These are phyloP conservation scores for Brachypodius melanocephalos DNA, from an alignment of 2,113 vertebrate species.

Conservation along the genomic window DNA sequence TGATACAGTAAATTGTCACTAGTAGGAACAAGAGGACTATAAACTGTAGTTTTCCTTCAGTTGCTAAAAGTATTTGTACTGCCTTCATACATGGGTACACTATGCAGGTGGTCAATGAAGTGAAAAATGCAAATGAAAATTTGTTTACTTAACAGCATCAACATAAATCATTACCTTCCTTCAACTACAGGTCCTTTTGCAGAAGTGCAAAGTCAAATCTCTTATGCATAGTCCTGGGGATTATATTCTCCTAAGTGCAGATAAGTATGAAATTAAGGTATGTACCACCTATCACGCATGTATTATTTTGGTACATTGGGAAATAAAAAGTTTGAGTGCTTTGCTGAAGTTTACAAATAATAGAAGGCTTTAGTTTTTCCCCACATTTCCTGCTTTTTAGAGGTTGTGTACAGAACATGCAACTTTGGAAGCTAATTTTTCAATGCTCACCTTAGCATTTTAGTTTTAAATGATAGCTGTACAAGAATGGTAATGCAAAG, in stretches of 20 bases:
- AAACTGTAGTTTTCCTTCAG: background rate
- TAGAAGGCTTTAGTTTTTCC: background rate
- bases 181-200: slow-evolving; percentile 86
- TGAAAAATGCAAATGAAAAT: background rate
- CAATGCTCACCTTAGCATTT: background rate
- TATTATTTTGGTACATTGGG: background rate
- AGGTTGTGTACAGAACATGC: background rate
- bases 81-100: background rate
- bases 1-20: background rate
- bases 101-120: background rate
- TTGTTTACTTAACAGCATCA: background rate
- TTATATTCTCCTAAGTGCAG: slow-evolving; percentile 92
- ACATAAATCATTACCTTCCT: background rate
- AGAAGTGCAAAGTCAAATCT: slow-evolving; percentile 94
- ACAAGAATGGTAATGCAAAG: background rate
- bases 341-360: background rate
- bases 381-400: background rate
- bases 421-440: background rate
- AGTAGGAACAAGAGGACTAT: background rate
- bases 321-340: background rate
- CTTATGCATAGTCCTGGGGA: slow-evolving; percentile 96
- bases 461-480: background rate
- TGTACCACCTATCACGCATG: background rate
- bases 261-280: slow-evolving; percentile 99
- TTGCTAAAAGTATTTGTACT: background rate